phyloP scores from a whole-genome alignment of 2,113 vertebrate genomes.

The Paraplagusia blochii region DNA sequence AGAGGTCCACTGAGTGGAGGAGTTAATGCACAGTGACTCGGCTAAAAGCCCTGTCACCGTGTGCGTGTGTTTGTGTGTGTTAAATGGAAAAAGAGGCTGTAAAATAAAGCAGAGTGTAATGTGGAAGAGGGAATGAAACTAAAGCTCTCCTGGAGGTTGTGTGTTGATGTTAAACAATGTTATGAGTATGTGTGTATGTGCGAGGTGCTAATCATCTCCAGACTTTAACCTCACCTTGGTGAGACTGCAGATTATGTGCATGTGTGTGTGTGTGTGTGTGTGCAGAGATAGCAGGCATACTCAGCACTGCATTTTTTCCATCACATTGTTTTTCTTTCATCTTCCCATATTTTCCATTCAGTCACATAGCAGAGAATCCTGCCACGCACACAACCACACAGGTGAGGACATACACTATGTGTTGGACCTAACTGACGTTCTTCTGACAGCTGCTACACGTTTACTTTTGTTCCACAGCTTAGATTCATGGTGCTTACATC shows the following conservation, averaged over 20 bases:
- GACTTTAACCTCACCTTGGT: slow-evolving; percentile 22
- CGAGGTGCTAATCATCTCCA: slow-evolving; percentile 54
- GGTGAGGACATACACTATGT: background rate
- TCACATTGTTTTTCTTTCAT: slow-evolving; percentile 40
- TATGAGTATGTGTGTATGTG: slow-evolving; percentile 21
- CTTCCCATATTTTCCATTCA: slow-evolving; percentile 58
- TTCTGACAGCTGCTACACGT: slow-evolving; percentile 2
- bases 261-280: slow-evolving; percentile 8
- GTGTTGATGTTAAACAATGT: slow-evolving; percentile 60
- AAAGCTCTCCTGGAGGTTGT: slow-evolving; percentile 42
- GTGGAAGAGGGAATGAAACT: slow-evolving; percentile 13
- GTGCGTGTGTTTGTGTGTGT: background rate
- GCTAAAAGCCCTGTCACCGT: slow-evolving; percentile 7
- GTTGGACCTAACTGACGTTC: background rate
- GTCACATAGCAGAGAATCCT: slow-evolving; percentile 32
- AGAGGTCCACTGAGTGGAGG: slow-evolving; percentile 6
- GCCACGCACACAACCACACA: slow-evolving; percentile 11
- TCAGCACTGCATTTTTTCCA: slow-evolving; percentile 51
- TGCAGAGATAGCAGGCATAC: background rate
- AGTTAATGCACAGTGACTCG: slow-evolving; percentile 13
- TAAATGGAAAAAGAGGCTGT: slow-evolving; percentile 29
- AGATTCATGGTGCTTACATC: background rate
- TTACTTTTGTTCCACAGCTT: background rate
- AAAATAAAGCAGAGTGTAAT: slow-evolving; percentile 33
- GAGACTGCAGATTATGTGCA: slow-evolving; percentile 3